phyloP scores from a whole-genome alignment of 2,888 invertebrate genomes.

The Odontomyia ornata region DNA sequence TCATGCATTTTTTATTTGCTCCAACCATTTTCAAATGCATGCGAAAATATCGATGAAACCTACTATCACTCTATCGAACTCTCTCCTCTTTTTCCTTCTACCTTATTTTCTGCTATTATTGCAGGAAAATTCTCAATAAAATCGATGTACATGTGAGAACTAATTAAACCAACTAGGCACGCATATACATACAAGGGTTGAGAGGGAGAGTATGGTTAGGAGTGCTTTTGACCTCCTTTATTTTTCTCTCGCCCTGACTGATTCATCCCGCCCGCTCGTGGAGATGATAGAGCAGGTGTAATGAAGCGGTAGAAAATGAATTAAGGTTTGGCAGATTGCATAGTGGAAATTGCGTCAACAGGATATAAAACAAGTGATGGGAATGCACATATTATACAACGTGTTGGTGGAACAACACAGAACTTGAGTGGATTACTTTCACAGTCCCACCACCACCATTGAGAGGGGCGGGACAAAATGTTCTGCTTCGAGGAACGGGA shows the following conservation, averaged over 20 bases:
- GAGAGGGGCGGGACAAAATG: neutral
- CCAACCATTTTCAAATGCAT: neutral
- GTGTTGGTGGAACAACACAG: neutral
- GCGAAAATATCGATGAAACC: neutral
- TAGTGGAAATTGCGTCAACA: slow-evolving; percentile 35
- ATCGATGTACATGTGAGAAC: slow-evolving; percentile 20
- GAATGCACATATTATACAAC: neutral
- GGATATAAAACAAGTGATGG: slow-evolving; percentile 16
- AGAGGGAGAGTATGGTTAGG: neutral
- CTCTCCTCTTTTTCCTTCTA: neutral
- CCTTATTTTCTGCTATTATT: neutral
- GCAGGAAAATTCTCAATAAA: slow-evolving; percentile 9
- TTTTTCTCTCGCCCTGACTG: neutral
- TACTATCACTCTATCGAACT: neutral
- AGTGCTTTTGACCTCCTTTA: slow-evolving; percentile 30
- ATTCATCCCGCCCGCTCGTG: neutral
- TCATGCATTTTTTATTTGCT: slow-evolving; percentile 36
- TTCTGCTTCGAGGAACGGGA: neutral
- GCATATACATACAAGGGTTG: neutral
- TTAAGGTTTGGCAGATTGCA: slow-evolving; percentile 23
- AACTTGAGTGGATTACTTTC: neutral
- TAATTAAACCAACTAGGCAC: neutral
- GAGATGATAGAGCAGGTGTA: neutral
- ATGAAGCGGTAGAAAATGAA: slow-evolving; percentile 27
- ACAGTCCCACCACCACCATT: neutral